phyloP scores from a whole-genome alignment of 53 echinoderm and acorn worm species.

The Luidia sarsii region DNA sequence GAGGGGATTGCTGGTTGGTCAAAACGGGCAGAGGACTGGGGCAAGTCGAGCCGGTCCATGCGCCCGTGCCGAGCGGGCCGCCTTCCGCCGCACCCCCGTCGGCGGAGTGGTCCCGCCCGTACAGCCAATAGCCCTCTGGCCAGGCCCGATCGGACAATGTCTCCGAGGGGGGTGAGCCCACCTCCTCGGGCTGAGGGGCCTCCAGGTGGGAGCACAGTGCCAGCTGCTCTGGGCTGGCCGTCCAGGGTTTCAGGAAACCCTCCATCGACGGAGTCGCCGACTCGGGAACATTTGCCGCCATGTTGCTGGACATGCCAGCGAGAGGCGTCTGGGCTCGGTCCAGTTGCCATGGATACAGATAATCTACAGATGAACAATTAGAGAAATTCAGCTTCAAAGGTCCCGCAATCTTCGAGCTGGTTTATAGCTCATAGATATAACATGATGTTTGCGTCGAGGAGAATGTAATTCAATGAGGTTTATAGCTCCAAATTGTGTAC shows the following conservation, averaged over 20 bases:
- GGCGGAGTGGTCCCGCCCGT: conserved; percentile 12
- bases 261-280: neutral
- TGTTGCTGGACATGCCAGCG: neutral
- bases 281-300: neutral
- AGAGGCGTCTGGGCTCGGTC: neutral
- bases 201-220: conserved; percentile 23
- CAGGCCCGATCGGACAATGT: neutral
- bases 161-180: neutral
- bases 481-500: no score
- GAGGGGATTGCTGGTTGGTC: neutral
- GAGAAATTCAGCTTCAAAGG: no score
- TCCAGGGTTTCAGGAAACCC: conserved; percentile 17
- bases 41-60: neutral
- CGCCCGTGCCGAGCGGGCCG: neutral
- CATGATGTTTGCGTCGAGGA: no score
- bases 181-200: conserved; percentile 26
- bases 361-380: neutral
- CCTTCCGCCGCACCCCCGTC: neutral
- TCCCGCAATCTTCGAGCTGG: no score
- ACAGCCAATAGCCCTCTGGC: neutral
- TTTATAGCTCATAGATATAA: no score
- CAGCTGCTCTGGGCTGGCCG: conserved; percentile 5
- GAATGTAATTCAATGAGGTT: no score
- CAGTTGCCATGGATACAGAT: conserved; percentile 36
- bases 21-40: no score